These are phyloP conservation scores for Brassicogethes aeneus DNA, from an alignment of 2,888 invertebrate species.

Conservation along the genomic window DNA sequence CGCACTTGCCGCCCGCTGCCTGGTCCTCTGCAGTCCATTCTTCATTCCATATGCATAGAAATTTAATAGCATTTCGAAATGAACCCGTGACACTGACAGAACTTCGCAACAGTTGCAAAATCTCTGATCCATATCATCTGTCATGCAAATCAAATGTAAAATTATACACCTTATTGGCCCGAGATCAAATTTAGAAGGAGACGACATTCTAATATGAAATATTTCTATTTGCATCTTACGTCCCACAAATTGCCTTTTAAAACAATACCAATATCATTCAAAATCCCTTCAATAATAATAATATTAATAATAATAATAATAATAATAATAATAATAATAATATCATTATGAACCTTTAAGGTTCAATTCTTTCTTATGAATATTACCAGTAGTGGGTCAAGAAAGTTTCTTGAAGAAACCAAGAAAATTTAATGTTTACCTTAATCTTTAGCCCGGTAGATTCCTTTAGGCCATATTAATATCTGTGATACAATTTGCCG, in stretches of 20 bases:
- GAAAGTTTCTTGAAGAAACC: too few species aligned
- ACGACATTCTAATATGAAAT: neutral
- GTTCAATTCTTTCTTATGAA: too few species aligned
- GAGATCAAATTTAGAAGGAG: neutral
- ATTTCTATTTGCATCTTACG: neutral
- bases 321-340: too few species aligned
- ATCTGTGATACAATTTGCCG: too few species aligned
- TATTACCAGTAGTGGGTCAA: too few species aligned
- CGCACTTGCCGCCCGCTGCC: neutral
- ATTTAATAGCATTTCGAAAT: constrained; percentile 40
- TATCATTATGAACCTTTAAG: too few species aligned
- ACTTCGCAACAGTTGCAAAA: constrained; percentile 37
- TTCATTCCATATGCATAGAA: constrained; percentile 43
- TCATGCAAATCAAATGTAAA: constrained; percentile 42
- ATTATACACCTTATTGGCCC: constrained; percentile 39
- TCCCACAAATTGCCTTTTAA: neutral
- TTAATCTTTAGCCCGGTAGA: too few species aligned
- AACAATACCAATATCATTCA: too few species aligned
- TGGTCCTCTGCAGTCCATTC: constrained; percentile 24
- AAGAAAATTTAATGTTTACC: too few species aligned
- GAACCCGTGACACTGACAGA: constrained; percentile 24
- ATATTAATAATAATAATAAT: too few species aligned
- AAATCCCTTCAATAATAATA: too few species aligned
- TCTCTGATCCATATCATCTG: constrained; percentile 39
- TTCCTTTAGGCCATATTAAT: too few species aligned